phyloP scores from a whole-genome alignment of 2,888 invertebrate species.

The Rhagonycha fulva region DNA sequence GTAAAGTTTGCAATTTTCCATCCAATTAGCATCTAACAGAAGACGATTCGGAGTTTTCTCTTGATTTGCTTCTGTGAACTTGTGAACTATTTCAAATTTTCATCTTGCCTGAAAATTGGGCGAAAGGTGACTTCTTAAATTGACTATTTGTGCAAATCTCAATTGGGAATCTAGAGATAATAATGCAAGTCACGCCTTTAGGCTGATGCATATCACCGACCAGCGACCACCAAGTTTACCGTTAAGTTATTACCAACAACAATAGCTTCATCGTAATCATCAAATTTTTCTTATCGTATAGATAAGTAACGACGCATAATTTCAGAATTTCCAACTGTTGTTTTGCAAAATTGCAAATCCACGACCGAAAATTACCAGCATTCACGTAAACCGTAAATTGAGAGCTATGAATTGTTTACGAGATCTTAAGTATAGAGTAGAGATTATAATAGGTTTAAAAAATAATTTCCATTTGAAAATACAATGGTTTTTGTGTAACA shows the following conservation, averaged over 20 bases:
- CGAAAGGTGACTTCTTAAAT: constrained; percentile 6
- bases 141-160: constrained; percentile 36
- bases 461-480: not conserved
- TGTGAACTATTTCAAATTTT: too few species aligned
- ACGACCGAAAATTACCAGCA: not conserved
- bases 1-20: too few species aligned
- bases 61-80: too few species aligned
- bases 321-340: not conserved
- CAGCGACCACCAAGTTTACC: constrained; percentile 32
- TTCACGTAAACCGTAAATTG: not conserved
- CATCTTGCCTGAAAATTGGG: too few species aligned
- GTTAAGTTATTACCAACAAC: constrained; percentile 38
- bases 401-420: not conserved
- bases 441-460: not conserved
- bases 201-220: constrained; percentile 36
- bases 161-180: constrained; percentile 35
- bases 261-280: constrained; percentile 37
- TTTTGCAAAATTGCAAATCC: not conserved
- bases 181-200: constrained; percentile 36
- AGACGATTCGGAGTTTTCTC: too few species aligned
- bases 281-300: constrained; percentile 6
- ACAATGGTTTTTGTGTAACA: not conserved
- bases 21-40: not conserved
- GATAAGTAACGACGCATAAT: not conserved
- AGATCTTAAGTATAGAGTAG: not conserved